Conservation (phyloP, 1,140 invertebrate genomes). For the Notospermus geniculatus region DNA sequence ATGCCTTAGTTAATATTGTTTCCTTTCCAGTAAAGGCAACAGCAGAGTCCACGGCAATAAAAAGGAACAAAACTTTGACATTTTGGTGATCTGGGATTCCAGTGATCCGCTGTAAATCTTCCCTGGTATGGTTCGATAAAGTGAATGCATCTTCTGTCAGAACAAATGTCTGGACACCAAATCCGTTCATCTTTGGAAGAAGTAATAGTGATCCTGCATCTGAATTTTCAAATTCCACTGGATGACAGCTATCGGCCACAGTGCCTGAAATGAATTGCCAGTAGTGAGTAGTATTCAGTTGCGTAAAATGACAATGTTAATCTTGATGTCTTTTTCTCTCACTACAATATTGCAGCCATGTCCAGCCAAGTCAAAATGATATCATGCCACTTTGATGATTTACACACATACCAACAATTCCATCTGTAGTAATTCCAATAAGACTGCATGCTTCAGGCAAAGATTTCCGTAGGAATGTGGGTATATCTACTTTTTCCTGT, state of each 20-base stretch:
- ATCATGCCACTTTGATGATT: too few species aligned
- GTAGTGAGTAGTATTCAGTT: too few species aligned
- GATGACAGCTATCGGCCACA: not conserved
- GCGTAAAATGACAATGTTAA: too few species aligned
- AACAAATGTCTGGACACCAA: not conserved
- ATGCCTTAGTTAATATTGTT: not conserved
- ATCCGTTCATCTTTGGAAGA: not conserved
- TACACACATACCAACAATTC: conserved; percentile 3
- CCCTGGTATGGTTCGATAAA: not conserved
- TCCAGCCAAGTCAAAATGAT: too few species aligned
- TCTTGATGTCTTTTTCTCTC: too few species aligned
- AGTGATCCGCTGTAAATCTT: not conserved
- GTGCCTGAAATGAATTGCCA: conserved; percentile 2
- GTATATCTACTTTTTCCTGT: not conserved
- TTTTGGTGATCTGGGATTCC: not conserved
- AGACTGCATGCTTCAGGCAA: not conserved
- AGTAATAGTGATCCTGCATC: not conserved
- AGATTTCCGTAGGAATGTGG: not conserved
- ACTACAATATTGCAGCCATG: too few species aligned
- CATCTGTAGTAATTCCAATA: not conserved
- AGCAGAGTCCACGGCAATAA: not conserved
- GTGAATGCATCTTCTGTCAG: not conserved
- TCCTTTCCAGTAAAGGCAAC: not conserved
- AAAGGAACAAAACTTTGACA: conserved; percentile 3
- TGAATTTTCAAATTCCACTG: not conserved